Conservation (phyloP, 1,140 invertebrate genomes). For the Apocrypta bakeri region DNA sequence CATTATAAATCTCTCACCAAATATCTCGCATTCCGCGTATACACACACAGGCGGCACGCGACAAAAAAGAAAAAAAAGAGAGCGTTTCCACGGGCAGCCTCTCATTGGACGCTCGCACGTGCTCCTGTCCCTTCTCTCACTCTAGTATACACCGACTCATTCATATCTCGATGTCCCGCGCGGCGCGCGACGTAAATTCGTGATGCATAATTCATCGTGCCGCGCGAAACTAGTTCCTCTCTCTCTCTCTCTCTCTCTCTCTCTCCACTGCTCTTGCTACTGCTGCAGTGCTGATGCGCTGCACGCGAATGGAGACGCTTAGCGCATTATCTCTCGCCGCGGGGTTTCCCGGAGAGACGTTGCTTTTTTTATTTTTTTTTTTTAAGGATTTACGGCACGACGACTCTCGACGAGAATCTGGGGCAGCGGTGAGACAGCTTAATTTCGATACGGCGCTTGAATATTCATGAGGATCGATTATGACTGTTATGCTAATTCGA, state of each 20-base stretch:
- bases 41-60: neutral
- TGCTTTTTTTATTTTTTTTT: neutral
- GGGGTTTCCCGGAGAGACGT: neutral
- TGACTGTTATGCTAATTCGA: neutral
- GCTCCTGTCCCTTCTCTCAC: constrained; percentile 17
- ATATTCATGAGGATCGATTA: neutral
- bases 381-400: too few species aligned
- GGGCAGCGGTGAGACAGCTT: neutral
- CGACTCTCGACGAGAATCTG: neutral
- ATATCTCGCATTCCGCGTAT: constrained; percentile 27
- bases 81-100: neutral
- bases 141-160: constrained; percentile 26
- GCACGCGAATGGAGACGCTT: neutral
- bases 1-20: constrained; percentile 43
- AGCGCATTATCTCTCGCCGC: constrained; percentile 8
- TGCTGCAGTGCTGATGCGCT: neutral
- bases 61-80: neutral
- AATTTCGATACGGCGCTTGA: neutral
- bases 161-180: constrained; percentile 30
- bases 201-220: constrained; percentile 52
- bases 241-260: neutral
- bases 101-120: constrained; percentile 20
- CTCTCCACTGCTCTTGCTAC: neutral
- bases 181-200: constrained; percentile 17
- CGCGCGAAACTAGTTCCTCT: constrained; percentile 66